phyloP scores from a whole-genome alignment of 2,113 vertebrate species.

The Daubentonia madagascariensis region DNA sequence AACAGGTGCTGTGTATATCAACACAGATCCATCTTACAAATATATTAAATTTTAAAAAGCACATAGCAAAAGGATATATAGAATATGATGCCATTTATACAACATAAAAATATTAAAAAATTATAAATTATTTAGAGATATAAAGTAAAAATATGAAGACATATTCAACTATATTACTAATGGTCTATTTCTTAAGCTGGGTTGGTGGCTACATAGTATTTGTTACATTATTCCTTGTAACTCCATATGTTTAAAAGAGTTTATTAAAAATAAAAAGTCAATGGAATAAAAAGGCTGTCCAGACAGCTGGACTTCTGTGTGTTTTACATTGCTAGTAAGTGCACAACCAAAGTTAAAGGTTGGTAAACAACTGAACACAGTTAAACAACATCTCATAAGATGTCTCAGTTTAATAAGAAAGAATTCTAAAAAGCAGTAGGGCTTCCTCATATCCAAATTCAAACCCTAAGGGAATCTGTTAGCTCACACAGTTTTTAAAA shows the following conservation, averaged over 20 bases:
- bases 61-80: not conserved
- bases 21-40: not conserved
- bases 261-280: constrained; percentile 59
- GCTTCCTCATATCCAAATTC: not conserved
- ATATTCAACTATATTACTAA: not conserved
- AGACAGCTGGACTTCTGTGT: constrained; percentile 68
- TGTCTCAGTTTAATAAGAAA: not conserved
- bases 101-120: not conserved
- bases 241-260: not conserved
- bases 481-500: not conserved
- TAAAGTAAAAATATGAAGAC: not conserved
- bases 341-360: constrained; percentile 58
- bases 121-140: not conserved
- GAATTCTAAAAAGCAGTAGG: not conserved
- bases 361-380: constrained; percentile 30
- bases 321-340: constrained; percentile 64
- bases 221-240: not conserved
- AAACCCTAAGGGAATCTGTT: not conserved
- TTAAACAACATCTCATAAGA: not conserved
- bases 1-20: not conserved
- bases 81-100: not conserved
- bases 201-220: not conserved
- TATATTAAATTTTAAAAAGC: not conserved
- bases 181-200: not conserved
- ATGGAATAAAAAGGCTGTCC: constrained; percentile 55